A percentile compares a stretch with the other conserved stretches of the same genome.
Conservation (phyloP, 2,113 vertebrate species). For the Sterrhoptilus dennistouni region DNA sequence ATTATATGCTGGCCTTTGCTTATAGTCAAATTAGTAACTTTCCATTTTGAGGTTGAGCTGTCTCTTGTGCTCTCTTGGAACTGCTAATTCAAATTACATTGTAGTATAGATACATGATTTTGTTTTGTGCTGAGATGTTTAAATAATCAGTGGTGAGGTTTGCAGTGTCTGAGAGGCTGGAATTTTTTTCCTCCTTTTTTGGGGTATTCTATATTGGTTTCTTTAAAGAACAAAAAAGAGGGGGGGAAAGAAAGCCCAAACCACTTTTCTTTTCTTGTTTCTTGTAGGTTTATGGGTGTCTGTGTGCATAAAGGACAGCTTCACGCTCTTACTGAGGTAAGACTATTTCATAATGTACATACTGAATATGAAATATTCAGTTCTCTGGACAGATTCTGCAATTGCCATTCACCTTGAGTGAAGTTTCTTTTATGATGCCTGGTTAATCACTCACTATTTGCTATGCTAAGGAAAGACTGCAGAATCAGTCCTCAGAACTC, state of each 20-base stretch:
- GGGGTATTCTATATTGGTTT: not conserved
- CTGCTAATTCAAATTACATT: not conserved
- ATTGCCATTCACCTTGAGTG: not conserved
- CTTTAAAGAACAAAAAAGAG: not conserved
- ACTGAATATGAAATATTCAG: not conserved
- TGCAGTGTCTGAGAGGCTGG: not conserved
- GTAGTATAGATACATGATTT: not conserved
- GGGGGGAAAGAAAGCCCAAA: constrained; percentile 39
- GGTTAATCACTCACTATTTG: not conserved
- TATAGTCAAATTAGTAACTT: not conserved
- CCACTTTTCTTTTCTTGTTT: constrained; percentile 63
- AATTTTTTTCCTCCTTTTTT: not conserved
- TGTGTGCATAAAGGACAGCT: constrained; percentile 97
- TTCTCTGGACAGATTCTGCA: not conserved
- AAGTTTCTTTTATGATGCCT: not conserved
- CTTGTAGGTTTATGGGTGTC: constrained; percentile 94
- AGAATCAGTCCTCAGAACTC: not conserved
- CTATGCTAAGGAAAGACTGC: not conserved
- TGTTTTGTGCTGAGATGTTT: not conserved
- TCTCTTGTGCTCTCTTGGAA: not conserved
- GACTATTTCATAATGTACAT: constrained; percentile 52
- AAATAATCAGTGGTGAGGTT: not conserved
- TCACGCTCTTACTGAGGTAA: constrained; percentile 97
- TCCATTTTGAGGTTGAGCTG: not conserved
- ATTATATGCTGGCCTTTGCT: not conserved